A percentile compares a stretch with the other conserved stretches of the same genome.
Evolutionary conservation across 2,888 invertebrate species (phyloP).

Genomic region (Meganola albula): DNA sequence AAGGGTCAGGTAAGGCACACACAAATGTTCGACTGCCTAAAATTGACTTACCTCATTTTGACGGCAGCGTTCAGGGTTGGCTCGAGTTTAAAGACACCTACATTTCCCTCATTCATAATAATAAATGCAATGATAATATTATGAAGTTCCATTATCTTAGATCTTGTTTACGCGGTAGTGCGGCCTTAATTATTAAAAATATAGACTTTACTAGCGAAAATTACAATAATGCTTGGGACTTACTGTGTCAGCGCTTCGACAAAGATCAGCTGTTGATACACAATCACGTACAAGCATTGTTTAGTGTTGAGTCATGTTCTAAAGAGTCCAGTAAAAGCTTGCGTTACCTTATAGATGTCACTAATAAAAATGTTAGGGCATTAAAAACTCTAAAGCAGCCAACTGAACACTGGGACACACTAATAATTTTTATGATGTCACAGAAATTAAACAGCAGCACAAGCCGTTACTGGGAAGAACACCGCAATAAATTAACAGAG

Average conservation of each 20-base stretch:
- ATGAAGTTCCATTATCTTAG: constrained; percentile 9
- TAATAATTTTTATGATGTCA: constrained; percentile 10
- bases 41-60: no score
- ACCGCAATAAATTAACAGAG: neutral
- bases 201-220: constrained; percentile 3
- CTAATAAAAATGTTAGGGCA: constrained; percentile 8
- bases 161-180: neutral
- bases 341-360: constrained; percentile 4
- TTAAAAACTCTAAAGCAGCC: constrained; percentile 9
- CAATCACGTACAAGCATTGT: constrained; percentile 4
- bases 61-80: no score
- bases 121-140: constrained; percentile 4
- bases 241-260: constrained; percentile 7
- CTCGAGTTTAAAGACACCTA: constrained; percentile 5
- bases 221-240: constrained; percentile 5
- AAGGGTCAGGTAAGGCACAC: no score
- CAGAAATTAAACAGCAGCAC: constrained; percentile 6
- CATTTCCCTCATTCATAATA: constrained; percentile 5
- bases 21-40: no score
- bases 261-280: constrained; percentile 6
- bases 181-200: constrained; percentile 2
- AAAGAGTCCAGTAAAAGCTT: neutral
- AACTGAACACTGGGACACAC: constrained; percentile 7
- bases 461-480: constrained; percentile 8
- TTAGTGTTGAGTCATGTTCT: neutral